phyloP scores from a whole-genome alignment of 2,113 vertebrate genomes.

The Cyanistes caeruleus region DNA sequence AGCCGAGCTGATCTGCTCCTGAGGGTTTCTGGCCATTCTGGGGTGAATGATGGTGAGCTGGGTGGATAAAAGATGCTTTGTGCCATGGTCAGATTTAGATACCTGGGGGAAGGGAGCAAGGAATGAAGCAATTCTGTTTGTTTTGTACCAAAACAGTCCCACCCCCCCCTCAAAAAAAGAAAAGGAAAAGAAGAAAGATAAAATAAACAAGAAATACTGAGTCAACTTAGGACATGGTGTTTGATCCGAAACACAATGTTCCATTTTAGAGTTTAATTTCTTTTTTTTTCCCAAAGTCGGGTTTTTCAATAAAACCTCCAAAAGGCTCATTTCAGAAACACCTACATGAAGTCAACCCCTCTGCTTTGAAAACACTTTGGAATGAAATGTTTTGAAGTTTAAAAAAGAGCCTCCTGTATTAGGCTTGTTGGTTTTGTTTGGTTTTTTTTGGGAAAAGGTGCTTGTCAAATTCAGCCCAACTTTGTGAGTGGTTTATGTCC shows the following conservation, averaged over 20 bases:
- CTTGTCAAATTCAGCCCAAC: conserved; percentile 27
- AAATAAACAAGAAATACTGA: conserved; percentile 11
- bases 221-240: conserved; percentile 22
- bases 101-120: background rate
- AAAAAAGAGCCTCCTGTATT: conserved; percentile 64
- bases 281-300: background rate
- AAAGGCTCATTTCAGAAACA: conserved; percentile 67
- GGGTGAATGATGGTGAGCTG: background rate
- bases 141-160: conserved; percentile 10
- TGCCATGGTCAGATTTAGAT: background rate
- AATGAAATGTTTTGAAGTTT: conserved; percentile 61
- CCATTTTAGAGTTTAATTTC: conserved; percentile 33
- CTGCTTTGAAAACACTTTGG: conserved; percentile 66
- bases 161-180: background rate
- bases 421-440: conserved; percentile 59
- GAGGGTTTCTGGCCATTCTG: background rate
- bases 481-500: conserved; percentile 41
- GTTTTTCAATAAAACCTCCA: conserved; percentile 62
- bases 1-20: background rate
- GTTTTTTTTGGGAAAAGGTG: conserved; percentile 40
- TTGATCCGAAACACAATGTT: conserved; percentile 56
- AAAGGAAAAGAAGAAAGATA: fast-evolving
- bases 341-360: conserved; percentile 48
- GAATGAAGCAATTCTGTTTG: conserved; percentile 11
- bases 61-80: conserved; percentile 25